phyloP scores from a whole-genome alignment of 30 jellyfish, hydroid and myxozoan genomes.

The Cassiopea andromeda region DNA sequence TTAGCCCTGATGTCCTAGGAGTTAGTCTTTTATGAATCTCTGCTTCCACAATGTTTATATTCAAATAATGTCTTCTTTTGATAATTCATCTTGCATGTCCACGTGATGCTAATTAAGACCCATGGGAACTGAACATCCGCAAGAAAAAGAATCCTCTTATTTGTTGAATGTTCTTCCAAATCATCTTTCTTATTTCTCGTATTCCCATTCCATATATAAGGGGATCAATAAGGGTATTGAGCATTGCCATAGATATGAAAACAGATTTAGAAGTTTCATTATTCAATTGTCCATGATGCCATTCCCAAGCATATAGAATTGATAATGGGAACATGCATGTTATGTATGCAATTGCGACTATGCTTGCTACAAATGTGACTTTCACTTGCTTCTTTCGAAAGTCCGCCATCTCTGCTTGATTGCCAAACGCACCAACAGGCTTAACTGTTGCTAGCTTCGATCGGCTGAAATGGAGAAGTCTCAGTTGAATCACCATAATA shows the following conservation, averaged over 20 bases:
- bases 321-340: background rate
- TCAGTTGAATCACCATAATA: background rate
- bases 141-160: background rate
- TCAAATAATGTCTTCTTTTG: no score
- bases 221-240: background rate
- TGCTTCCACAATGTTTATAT: no score
- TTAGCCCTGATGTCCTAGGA: no score
- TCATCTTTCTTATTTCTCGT: background rate
- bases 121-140: background rate
- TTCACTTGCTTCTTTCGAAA: background rate
- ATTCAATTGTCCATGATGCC: background rate
- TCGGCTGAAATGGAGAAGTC: background rate
- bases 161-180: background rate
- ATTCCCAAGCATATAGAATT: background rate
- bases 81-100: no score
- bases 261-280: background rate
- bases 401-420: background rate
- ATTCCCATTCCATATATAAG: background rate
- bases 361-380: constrained; percentile 1
- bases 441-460: background rate
- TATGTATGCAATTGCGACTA: background rate
- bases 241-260: background rate
- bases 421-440: background rate
- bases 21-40: no score
- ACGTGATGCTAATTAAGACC: no score